Evolutionary conservation across 2,113 vertebrate genomes (phyloP), one percentile per base, ranked within the genome.

Genomic region (Pterocles burchelli): DNA sequence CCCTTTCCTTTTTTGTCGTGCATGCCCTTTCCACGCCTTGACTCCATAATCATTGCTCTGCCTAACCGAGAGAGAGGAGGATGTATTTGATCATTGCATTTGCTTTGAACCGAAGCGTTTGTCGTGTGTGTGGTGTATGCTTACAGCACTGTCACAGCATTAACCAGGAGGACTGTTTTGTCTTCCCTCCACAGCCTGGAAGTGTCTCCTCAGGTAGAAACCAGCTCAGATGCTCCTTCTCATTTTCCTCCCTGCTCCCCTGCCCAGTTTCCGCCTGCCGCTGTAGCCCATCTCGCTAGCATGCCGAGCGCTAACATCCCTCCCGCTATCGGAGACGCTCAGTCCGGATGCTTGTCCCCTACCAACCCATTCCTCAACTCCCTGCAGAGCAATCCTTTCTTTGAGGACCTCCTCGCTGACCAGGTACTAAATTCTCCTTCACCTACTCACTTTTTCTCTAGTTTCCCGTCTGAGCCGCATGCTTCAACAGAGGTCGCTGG

Each of bases 111-210:
- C 16, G 12, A 17, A 57, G 84, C 70, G 58, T 93, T 55, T 52
- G 90, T 41, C 13, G 89, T 85, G 89, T 90, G 94, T 48, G 91
- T 91, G 85, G 90, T 93, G 89, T 84, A 31, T 86, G 92, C 86
- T 73, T 76, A 13, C 93, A 43, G 74, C 82, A 45, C 93, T 96
- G 94, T 95, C 89, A 79, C 92, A 11, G 96, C 97, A 98, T 98
- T 99, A 99, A 99, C 98, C 97, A 95, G 96, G 98, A 98, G 98
- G 98, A 97, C 96, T 96, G 88, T 97, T 99, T 98, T 99, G 97
- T 98, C 97, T 99, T 99, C 98, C 98, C 99, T 99, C 98, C 99
- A 99, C 99, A 99, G 99, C 98, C 98, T 98, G 98, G 98, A 99
- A 98, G 98, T 99, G 98, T 99, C 98, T 98, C 98, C 98, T 98